phyloP scores from a whole-genome alignment of 2,888 invertebrate genomes.

The Aplocera efformata region DNA sequence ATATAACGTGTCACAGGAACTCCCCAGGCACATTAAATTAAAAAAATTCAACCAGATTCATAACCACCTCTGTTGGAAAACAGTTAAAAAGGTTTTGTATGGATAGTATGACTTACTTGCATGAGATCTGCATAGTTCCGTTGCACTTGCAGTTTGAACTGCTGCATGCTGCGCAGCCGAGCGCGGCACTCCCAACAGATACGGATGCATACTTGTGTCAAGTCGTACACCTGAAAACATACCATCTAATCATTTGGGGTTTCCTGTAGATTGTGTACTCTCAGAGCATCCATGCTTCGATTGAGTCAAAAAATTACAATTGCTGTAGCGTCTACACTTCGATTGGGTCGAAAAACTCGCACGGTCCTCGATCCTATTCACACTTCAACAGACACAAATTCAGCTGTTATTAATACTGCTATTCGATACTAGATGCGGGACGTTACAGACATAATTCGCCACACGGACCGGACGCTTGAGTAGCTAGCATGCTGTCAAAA shows the following conservation, averaged over 20 bases:
- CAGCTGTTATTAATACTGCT: too few species aligned
- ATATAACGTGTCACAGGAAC: too few species aligned
- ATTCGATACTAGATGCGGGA: too few species aligned
- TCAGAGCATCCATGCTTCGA: too few species aligned
- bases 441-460: too few species aligned
- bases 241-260: not conserved
- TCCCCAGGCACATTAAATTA: not conserved
- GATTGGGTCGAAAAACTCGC: too few species aligned
- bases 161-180: slow-evolving; percentile 36
- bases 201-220: slow-evolving; percentile 32
- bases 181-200: slow-evolving; percentile 66
- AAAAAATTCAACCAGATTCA: not conserved
- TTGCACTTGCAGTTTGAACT: slow-evolving; percentile 49
- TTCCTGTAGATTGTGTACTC: not conserved
- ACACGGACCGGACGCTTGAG: too few species aligned
- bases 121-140: slow-evolving; percentile 42
- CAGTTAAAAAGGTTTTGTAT: not conserved
- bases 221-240: slow-evolving; percentile 36
- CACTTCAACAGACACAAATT: too few species aligned
- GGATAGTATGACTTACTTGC: slow-evolving; percentile 15
- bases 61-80: not conserved
- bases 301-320: too few species aligned
- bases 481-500: too few species aligned
- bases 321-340: too few species aligned
- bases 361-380: too few species aligned